phyloP scores from a whole-genome alignment of 2,113 vertebrate genomes.

The Siniperca chuatsi region DNA sequence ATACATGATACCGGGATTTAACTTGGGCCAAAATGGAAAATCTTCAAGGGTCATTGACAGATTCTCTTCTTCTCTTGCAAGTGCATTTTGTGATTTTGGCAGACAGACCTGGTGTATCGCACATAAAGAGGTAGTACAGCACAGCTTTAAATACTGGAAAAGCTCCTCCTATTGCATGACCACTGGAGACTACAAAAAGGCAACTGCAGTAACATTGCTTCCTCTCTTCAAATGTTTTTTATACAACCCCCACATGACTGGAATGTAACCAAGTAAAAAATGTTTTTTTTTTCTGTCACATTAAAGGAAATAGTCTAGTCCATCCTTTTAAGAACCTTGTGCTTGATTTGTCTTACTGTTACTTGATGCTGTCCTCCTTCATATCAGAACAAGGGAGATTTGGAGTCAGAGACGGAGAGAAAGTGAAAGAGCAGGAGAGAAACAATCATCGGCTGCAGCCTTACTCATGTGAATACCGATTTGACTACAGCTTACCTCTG shows the following conservation, averaged over 20 bases:
- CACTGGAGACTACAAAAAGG: background rate
- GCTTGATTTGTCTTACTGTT: slow-evolving; percentile 2
- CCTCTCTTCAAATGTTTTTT: background rate
- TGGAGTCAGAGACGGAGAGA: slow-evolving; percentile 48
- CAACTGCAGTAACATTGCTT: background rate
- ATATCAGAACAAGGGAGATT: slow-evolving; percentile 15
- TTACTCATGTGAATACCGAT: slow-evolving; percentile 77
- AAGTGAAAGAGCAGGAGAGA: slow-evolving; percentile 64
- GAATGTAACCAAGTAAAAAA: background rate
- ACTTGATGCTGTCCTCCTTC: slow-evolving; percentile 16
- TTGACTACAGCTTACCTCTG: slow-evolving; percentile 75
- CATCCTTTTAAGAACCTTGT: slow-evolving; percentile 12
- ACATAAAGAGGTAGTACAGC: background rate
- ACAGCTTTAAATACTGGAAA: background rate
- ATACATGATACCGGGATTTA: background rate
- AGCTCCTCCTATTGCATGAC: background rate
- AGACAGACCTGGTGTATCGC: background rate
- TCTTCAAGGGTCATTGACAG: background rate
- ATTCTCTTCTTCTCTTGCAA: background rate
- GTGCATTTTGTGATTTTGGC: background rate
- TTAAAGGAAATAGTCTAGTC: slow-evolving; percentile 7
- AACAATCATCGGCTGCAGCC: slow-evolving; percentile 66
- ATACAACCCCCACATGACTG: background rate
- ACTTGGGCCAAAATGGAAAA: background rate
- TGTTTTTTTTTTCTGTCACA: background rate